Percentiles rank a stretch among this genome's conserved stretches.
Evolutionary conservation across 2,888 invertebrate species (phyloP).

Genomic region (Cheiracanthium punctorium): DNA sequence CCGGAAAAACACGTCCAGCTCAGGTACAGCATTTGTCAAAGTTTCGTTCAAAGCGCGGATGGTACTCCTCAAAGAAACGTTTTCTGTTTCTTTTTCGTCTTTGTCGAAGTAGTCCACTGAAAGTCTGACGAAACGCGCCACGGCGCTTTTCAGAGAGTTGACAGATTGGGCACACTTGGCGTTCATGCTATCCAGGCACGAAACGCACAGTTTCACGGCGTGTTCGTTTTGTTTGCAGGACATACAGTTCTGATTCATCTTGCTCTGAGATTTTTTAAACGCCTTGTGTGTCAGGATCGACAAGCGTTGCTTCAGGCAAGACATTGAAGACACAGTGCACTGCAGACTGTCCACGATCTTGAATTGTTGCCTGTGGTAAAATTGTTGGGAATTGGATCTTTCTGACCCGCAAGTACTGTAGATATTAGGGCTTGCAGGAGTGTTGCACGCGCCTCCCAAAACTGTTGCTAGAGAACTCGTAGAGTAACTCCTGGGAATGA

Average conservation of each 20-base stretch:
- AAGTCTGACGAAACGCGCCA: background rate
- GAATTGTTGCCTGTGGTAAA: background rate
- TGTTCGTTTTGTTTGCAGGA: background rate
- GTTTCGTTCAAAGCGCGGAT: background rate
- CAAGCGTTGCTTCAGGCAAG: background rate
- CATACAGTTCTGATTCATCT: background rate
- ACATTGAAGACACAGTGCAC: background rate
- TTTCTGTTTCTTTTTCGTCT: background rate
- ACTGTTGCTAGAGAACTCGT: too few species aligned
- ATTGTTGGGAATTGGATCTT: background rate
- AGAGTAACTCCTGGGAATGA: too few species aligned
- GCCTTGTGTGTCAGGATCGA: background rate
- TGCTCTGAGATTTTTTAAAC: background rate
- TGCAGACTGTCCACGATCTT: background rate
- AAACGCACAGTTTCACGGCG: background rate
- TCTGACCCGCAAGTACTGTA: background rate
- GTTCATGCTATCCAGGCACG: background rate
- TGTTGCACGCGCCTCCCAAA: too few species aligned
- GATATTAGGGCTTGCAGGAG: background rate
- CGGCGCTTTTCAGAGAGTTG: background rate
- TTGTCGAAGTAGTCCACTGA: background rate
- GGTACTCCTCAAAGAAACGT: too few species aligned
- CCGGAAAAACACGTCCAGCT: background rate
- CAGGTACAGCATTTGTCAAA: background rate
- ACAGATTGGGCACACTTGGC: background rate